Evolutionary conservation across 2,113 vertebrate genomes (phyloP), one percentile per base, ranked within the genome.

Genomic region (Falcunculus frontatus): DNA sequence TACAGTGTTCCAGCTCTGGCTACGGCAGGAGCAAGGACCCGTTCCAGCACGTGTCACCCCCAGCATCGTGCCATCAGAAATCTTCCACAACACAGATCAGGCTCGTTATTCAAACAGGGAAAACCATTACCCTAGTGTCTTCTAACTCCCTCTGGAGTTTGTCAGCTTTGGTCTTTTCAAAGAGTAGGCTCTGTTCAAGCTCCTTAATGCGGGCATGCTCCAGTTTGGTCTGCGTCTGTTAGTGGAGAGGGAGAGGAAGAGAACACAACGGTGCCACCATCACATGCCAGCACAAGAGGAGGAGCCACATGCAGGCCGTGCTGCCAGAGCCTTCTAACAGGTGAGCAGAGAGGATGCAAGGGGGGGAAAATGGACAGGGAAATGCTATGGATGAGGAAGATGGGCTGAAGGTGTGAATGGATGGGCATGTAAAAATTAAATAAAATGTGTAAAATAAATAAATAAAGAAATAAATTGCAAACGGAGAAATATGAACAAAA

Each of bases 111-210:
- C 79, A 98, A 98, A 98, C 96, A 99, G 98, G 95, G 96, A 98
- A 98, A 98, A 98, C 98, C 99, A 99, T 99, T 99, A 99, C 99
- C 99, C 99, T 99, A 99, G 99, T 99, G 99, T 99, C 99, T 99
- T 99, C 99, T 99, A 99, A 99, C 99, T 99, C 99, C 96, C 99
- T 99, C 99, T 99, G 99, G 97, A 99, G 99, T 99, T 99, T 99
- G 98, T 99, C 99, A 99, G 99, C 99, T 99, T 99, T 99, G 99
- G 99, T 99, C 99, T 99, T 99, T 99, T 99, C 99, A 99, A 99
- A 99, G 98, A 99, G 99, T 98, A 99, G 99, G 99, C 98, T 99
- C 99, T 99, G 99, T 98, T 99, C 99, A 98, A 99, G 99, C 98
- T 99, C 99, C 99, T 99, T 99, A 99, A 99, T 99, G 98, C 99